Base-by-base conservation (phyloP, 2,797 vertebrate species). In the Oceanodroma leucorhoa region DNA sequence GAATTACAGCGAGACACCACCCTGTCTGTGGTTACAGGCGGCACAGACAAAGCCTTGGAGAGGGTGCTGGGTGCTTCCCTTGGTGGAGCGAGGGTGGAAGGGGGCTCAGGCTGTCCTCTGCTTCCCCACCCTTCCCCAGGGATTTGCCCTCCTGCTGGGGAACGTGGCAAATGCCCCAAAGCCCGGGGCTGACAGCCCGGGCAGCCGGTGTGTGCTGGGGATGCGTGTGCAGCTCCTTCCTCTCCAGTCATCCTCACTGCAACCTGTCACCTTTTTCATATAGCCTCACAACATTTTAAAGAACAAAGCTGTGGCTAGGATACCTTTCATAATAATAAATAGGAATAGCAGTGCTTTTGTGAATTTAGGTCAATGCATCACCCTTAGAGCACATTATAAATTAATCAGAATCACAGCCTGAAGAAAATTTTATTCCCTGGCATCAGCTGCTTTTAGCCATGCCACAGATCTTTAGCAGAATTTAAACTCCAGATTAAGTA, bases 321-420 rank as follows among this genome's bases (percentile, higher is more conserved):
- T 89, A 94, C 83, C 94, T 96, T 96, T 97, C 94, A 87, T 54
- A 89, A 92, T 80, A 94, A 97, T 95, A 97, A 98, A 97, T 58
- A 88, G 64, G 80, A 96, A 95, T 83, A 94, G 93, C 94, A 83
- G 45, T 48, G 87, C 87, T 97, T 96, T 94, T 94, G 79, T 93
- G 96, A 97, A 97, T 98, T 87, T 97, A 96, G 97, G 97, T 98
- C 98, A 97, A 93, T 78, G 90, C 95, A 95, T 96, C 96, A 95
- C 93, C 96, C 94, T 96, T 86, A 96, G 94, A 97, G 83, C 3
- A 43, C 87, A 96, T 97, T 97, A 97, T 94, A 97, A 97, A 98
- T 97, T 97, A 95, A 97, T 98, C 96, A 94, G 96, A 97, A 94
- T 97, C 93, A 94, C 60, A 97, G 96, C 96, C 97, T 87, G 93